Conservation (phyloP, 2,113 vertebrate species). For the Callipepla squamata region DNA sequence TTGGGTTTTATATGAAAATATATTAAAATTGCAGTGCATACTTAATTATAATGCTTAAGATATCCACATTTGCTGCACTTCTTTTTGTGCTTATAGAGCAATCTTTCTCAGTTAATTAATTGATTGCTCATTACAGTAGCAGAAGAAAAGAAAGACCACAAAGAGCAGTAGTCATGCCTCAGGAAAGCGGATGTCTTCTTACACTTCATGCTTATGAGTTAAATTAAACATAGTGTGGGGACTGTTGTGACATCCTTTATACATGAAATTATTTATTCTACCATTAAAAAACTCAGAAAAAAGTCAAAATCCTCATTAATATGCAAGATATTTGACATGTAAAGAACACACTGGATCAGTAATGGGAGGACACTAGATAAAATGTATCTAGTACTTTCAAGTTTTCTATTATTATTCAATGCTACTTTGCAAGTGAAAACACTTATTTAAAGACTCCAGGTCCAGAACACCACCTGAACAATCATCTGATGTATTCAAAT, state of each 20-base stretch:
- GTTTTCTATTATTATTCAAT: not conserved
- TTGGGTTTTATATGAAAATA: not conserved
- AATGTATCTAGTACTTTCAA: not conserved
- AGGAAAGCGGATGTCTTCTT: not conserved
- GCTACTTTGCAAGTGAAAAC: not conserved
- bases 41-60: not conserved
- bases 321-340: not conserved
- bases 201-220: not conserved
- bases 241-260: not conserved
- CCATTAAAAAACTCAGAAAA: not conserved
- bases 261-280: not conserved
- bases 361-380: not conserved
- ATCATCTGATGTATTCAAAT: not conserved
- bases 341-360: not conserved
- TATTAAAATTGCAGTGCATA: not conserved
- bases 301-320: not conserved
- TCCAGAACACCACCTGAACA: not conserved
- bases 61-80: not conserved
- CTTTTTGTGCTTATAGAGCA: not conserved
- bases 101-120: not conserved
- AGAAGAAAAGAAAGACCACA: not conserved
- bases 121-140: not conserved
- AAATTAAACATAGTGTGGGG: not conserved
- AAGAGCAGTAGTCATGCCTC: not conserved
- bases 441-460: not conserved